These are phyloP conservation scores for Diaperis boleti DNA, from an alignment of 2,888 invertebrate genomes.

Conservation along the genomic window DNA sequence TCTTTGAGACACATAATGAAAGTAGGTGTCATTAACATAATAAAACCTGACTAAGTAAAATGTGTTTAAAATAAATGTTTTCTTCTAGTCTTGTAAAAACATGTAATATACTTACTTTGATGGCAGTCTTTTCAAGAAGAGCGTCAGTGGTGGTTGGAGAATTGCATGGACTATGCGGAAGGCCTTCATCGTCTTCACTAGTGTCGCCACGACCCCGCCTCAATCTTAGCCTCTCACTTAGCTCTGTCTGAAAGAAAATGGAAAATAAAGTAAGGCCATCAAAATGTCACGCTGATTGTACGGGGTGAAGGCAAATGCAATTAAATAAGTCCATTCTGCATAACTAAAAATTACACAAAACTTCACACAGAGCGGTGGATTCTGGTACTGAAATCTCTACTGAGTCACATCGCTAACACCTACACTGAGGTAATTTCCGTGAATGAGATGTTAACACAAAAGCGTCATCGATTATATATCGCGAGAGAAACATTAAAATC, in stretches of 20 bases:
- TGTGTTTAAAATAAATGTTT: not conserved
- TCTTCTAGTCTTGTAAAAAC: too few species aligned
- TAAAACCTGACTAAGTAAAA: not conserved
- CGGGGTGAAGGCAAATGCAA: constrained; percentile 23
- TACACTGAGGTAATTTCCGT: constrained; percentile 5
- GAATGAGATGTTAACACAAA: constrained; percentile 14
- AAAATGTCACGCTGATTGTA: constrained; percentile 21
- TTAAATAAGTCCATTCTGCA: constrained; percentile 4
- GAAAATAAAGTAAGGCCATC: constrained; percentile 30
- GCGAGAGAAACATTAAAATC: not conserved
- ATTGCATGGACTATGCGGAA: constrained; percentile 81
- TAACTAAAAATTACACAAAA: constrained; percentile 11
- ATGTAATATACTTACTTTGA: constrained; percentile 63
- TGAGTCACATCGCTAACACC: constrained; percentile 19
- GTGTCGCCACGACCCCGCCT: constrained; percentile 78
- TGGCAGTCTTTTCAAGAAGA: constrained; percentile 64
- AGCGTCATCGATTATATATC: constrained; percentile 1
- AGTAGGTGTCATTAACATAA: too few species aligned
- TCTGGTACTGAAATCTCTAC: not conserved
- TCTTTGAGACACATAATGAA: too few species aligned
- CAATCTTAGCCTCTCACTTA: constrained; percentile 78
- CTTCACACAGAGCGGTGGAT: constrained; percentile 4
- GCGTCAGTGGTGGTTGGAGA: constrained; percentile 71
- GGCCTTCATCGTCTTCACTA: constrained; percentile 79
- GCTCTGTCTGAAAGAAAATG: constrained; percentile 73